Base-by-base conservation (phyloP, 2,113 vertebrate genomes). In the Epinephelus fuscoguttatus region DNA sequence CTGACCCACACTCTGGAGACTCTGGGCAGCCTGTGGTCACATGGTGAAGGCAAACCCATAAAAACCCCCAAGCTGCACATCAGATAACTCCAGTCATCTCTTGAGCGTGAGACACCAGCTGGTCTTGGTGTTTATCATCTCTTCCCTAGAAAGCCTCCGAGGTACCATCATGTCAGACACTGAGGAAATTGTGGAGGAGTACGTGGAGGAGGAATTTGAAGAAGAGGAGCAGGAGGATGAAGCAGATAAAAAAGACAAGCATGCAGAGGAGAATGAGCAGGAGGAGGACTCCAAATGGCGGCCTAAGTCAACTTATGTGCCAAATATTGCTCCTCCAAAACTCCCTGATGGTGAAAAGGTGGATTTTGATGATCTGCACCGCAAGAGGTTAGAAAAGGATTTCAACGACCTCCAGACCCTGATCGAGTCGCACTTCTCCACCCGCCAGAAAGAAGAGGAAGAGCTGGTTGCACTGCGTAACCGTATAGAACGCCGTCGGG, bases 281-380 rank as follows among this genome's bases (percentile, higher is more conserved):
- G 87, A 83, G 15, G 91, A 82, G 75, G 94, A 90, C 53, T 86
- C 88, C 23, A 99, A 96, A 82, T 96, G 94, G 1, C 96, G 94
- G 55, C 96, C 93, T 25, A 98, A 97, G 90, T 84, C 94, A 0
- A 89, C 93, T 0, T 99, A 97, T 68, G 93, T 99, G 91, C 96
- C 98, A 59, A 98, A 97, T 63, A 94, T 99, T 56, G 94, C 96
- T 61, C 97, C 98, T 8, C 97, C 98, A 55, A 99, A 98, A 92
- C 97, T 99, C 61, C 98, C 98, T 0, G 98, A 99, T 70, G 98
- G 98, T 0, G 98, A 99, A 90, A 97, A 97, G 84, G 95, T 99
- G 81, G 98, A 99, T 90, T 99, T 99, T 70, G 98, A 99, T 0
- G 98, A 99, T 91, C 97, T 99, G 59, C 97, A 99, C 86, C 96